A percentile compares a stretch with the other conserved stretches of the same genome.
phyloP scores from a whole-genome alignment of 2,888 invertebrate genomes.

The Microchrysa polita region DNA sequence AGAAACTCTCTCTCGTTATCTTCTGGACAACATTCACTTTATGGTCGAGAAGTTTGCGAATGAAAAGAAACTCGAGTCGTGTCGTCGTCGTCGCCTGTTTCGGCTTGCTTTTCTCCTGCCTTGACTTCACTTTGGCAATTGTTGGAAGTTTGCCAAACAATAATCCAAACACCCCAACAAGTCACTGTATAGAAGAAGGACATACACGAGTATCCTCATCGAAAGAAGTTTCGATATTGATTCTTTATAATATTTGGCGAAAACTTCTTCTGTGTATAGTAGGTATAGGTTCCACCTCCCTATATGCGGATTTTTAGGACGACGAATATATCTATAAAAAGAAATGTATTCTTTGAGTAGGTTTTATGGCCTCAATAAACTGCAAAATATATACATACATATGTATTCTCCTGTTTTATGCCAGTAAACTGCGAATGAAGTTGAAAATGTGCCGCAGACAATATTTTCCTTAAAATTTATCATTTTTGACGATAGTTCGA shows the following conservation, averaged over 20 bases:
- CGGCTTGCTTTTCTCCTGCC: background rate
- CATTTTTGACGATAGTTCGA: background rate
- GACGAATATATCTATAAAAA: conserved; percentile 7
- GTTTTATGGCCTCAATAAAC: conserved; percentile 21
- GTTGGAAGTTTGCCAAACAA: conserved; percentile 26
- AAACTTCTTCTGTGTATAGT: too few relatives aligned
- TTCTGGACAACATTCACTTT: conserved; percentile 28
- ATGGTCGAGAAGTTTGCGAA: conserved; percentile 20
- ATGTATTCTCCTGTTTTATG: background rate
- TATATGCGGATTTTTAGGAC: too few relatives aligned
- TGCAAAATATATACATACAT: background rate
- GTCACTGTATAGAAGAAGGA: conserved; percentile 9
- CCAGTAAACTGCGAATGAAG: conserved; percentile 4
- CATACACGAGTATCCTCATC: too few relatives aligned
- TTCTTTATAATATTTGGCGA: conserved; percentile 19
- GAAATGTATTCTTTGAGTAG: conserved; percentile 24
- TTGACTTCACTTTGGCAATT: background rate
- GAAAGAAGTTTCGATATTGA: conserved; percentile 27
- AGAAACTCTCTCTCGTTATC: conserved; percentile 34
- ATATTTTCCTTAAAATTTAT: background rate
- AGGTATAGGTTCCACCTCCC: too few relatives aligned
- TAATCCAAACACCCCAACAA: conserved; percentile 13
- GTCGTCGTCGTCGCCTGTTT: too few relatives aligned
- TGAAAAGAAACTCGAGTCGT: background rate
- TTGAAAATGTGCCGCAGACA: background rate